Percentiles rank a stretch among this genome's conserved stretches.
Conservation (phyloP, 1,140 invertebrate genomes). For the Drosophila fuyamai region DNA sequence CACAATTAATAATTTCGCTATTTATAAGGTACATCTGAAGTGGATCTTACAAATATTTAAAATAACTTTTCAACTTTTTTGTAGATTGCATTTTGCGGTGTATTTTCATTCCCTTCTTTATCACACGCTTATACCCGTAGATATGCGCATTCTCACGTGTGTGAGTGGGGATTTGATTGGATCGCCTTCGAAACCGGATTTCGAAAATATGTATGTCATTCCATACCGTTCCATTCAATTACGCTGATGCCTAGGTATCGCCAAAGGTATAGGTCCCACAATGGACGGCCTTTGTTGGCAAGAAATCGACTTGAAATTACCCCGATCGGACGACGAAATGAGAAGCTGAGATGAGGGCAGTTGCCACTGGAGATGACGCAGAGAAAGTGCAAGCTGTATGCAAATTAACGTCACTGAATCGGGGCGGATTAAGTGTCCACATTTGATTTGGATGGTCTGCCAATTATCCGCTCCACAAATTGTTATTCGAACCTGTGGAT, state of each 20-base stretch:
- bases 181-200: slow-evolving; percentile 76
- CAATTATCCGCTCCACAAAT: not conserved
- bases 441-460: not conserved
- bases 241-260: slow-evolving; percentile 31
- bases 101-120: slow-evolving; percentile 24
- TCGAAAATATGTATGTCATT: slow-evolving; percentile 65
- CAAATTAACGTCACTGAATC: slow-evolving; percentile 18
- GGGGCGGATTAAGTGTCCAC: slow-evolving; percentile 1
- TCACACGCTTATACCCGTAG: slow-evolving; percentile 24
- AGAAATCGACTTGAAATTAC: slow-evolving; percentile 46
- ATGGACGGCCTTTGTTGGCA: slow-evolving; percentile 40
- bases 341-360: slow-evolving; percentile 1
- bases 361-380: slow-evolving; percentile 5
- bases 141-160: slow-evolving; percentile 1
- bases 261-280: slow-evolving; percentile 29
- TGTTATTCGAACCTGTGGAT: not conserved
- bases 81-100: not conserved
- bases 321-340: slow-evolving; percentile 8
- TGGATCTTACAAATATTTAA: too few relatives aligned
- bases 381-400: slow-evolving; percentile 40
- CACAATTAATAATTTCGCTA: too few relatives aligned
- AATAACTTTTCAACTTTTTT: too few relatives aligned
- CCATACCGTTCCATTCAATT: slow-evolving; percentile 48
- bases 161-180: slow-evolving; percentile 56
- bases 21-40: too few relatives aligned